phyloP scores from a whole-genome alignment of 1,140 invertebrate species.

The Fopius arisanus region DNA sequence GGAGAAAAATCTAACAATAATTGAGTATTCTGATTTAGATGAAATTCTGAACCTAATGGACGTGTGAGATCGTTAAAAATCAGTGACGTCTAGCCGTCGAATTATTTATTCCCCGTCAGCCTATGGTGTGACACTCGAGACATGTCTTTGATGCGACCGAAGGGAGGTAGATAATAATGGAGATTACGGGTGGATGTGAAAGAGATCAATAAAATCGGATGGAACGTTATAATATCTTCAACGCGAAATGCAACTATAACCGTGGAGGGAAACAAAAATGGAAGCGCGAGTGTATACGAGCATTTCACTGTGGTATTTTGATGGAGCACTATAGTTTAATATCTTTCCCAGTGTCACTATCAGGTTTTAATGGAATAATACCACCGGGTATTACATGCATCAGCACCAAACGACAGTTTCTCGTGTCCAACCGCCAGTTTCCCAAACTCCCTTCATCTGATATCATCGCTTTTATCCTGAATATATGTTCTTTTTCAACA shows the following conservation, averaged over 20 bases:
- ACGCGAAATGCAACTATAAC: background rate
- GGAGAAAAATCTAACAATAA: background rate
- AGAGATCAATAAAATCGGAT: background rate
- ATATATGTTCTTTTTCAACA: slow-evolving; percentile 14
- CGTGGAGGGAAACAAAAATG: background rate
- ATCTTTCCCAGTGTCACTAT: background rate
- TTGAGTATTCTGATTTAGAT: no score
- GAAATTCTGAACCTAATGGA: no score
- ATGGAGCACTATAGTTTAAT: background rate
- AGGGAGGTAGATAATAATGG: background rate
- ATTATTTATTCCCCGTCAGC: background rate
- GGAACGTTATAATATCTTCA: background rate
- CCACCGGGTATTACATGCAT: slow-evolving; percentile 46
- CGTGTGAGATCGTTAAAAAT: background rate
- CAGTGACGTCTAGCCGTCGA: background rate
- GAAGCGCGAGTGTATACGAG: background rate
- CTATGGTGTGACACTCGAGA: background rate
- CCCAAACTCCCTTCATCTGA: slow-evolving; percentile 42
- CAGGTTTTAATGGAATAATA: slow-evolving; percentile 40
- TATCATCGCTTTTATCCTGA: slow-evolving; percentile 39
- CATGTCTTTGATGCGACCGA: background rate
- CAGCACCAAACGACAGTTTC: slow-evolving; percentile 54
- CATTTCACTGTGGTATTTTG: background rate
- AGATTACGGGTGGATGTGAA: background rate
- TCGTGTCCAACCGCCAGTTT: slow-evolving; percentile 52